These are phyloP conservation scores for Cephalopholis sonnerati DNA, from an alignment of 2,113 vertebrate species.

Conservation along the genomic window DNA sequence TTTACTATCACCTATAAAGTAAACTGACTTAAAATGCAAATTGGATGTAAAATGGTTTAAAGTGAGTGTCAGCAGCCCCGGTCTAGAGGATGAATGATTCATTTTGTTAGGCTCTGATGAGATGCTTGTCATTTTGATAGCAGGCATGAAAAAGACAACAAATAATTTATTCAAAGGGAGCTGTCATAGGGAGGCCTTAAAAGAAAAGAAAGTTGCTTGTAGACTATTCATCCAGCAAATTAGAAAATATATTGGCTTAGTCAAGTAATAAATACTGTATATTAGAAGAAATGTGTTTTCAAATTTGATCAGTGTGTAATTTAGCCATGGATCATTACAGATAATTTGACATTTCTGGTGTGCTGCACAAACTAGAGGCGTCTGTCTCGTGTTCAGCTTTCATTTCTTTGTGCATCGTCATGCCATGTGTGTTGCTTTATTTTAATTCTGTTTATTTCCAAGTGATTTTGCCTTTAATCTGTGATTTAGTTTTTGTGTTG, in stretches of 20 bases:
- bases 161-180: slow-evolving; percentile 24
- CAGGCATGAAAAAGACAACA: slow-evolving; percentile 6
- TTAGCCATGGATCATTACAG: neutral
- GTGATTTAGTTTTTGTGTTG: neutral
- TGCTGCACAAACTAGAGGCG: neutral
- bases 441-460: neutral
- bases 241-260: neutral
- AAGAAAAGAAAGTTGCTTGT: neutral
- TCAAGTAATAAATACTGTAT: slow-evolving; percentile 12
- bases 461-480: neutral
- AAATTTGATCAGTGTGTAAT: slow-evolving; percentile 17
- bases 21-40: slow-evolving; percentile 30
- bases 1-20: neutral
- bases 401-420: neutral
- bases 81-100: slow-evolving; percentile 22
- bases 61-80: slow-evolving; percentile 15
- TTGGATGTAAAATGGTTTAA: slow-evolving; percentile 13
- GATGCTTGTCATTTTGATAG: slow-evolving; percentile 40
- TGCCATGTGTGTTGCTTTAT: neutral
- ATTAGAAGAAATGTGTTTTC: neutral
- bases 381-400: neutral
- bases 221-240: slow-evolving; percentile 18
- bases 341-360: neutral
- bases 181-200: neutral
- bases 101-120: slow-evolving; percentile 31